Percentiles rank a stretch among this genome's conserved stretches.
These are phyloP conservation scores for Macaria liturata DNA, from an alignment of 2,888 invertebrate genomes.

Conservation along the genomic window DNA sequence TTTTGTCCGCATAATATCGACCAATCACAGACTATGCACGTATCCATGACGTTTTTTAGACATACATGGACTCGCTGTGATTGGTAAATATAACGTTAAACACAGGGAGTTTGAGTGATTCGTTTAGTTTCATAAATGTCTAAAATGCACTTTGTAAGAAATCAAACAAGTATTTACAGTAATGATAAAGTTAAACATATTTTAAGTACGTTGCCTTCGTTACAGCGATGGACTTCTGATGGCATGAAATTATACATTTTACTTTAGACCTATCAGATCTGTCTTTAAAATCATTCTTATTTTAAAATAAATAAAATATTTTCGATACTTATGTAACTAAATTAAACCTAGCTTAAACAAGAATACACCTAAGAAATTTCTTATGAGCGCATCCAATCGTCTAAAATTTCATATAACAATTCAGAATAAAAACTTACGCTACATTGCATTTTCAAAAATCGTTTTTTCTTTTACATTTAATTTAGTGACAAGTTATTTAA, in stretches of 20 bases:
- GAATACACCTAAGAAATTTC: too few species aligned
- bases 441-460: not conserved
- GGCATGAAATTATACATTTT: slow-evolving; percentile 30
- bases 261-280: slow-evolving; percentile 21
- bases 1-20: too few species aligned
- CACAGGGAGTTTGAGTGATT: too few species aligned
- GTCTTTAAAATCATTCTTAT: slow-evolving; percentile 4
- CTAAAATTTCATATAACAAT: not conserved
- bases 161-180: slow-evolving; percentile 11
- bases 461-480: not conserved
- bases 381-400: not conserved
- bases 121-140: too few species aligned
- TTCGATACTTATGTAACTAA: slow-evolving; percentile 5
- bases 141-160: too few species aligned
- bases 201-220: slow-evolving; percentile 62
- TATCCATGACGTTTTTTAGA: too few species aligned
- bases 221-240: slow-evolving; percentile 36
- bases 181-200: slow-evolving; percentile 18
- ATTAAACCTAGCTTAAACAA: slow-evolving; percentile 11
- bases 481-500: slow-evolving; percentile 1
- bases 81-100: too few species aligned
- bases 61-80: too few species aligned
- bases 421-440: not conserved
- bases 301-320: slow-evolving; percentile 36
- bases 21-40: too few species aligned